Conservation (phyloP, 2,113 vertebrate species). For the Vanacampus margaritifer region DNA sequence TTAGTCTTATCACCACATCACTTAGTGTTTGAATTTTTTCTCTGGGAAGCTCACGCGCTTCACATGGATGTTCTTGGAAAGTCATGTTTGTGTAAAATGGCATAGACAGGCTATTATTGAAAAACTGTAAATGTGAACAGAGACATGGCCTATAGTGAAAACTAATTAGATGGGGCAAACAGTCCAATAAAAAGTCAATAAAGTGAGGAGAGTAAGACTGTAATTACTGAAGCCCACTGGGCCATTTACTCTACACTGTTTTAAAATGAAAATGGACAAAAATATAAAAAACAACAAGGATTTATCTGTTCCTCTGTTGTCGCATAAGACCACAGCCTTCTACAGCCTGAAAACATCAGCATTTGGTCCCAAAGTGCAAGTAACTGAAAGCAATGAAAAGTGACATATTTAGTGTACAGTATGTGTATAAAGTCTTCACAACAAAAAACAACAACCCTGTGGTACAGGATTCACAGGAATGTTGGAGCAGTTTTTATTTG, state of each 20-base stretch:
- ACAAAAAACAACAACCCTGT: too few species aligned
- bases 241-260: background rate
- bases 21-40: background rate
- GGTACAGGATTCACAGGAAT: too few species aligned
- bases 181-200: constrained; percentile 1
- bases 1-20: background rate
- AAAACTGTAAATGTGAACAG: background rate
- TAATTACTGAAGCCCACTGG: background rate
- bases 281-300: background rate
- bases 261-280: constrained; percentile 1
- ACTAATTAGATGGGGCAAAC: background rate
- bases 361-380: too few species aligned
- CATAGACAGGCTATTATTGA: background rate
- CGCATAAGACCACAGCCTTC: too few species aligned
- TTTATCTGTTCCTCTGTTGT: background rate
- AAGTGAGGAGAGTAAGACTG: background rate
- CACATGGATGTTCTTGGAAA: constrained; percentile 1
- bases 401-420: too few species aligned
- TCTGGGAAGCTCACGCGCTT: too few species aligned
- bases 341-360: too few species aligned
- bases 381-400: too few species aligned
- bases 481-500: too few species aligned
- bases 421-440: too few species aligned
- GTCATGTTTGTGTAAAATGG: background rate
- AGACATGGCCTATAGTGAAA: background rate